Evolutionary conservation across 2,888 invertebrate species (phyloP).

Genomic region (Neria commutata): DNA sequence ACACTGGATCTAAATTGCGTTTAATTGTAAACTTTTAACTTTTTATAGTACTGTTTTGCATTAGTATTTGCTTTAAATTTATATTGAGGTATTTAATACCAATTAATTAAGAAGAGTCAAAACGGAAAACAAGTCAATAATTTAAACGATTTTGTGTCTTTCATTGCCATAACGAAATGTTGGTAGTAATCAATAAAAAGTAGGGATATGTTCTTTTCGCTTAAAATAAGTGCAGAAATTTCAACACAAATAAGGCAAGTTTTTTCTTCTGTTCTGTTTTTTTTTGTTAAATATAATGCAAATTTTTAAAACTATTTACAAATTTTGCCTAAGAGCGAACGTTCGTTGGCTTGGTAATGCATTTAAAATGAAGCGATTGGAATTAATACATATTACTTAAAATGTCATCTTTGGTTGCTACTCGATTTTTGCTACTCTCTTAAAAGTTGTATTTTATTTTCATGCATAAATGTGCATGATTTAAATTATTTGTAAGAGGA

Average conservation of each 20-base stretch:
- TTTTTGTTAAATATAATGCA: background rate
- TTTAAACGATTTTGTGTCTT: too few species aligned
- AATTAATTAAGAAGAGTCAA: too few species aligned
- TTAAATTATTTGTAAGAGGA: too few species aligned
- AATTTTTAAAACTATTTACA: background rate
- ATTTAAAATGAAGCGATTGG: conserved; percentile 1
- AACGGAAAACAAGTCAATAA: too few species aligned
- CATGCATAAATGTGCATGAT: too few species aligned
- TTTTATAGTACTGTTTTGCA: too few species aligned
- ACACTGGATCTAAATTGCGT: too few species aligned
- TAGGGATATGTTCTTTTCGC: background rate
- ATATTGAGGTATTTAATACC: background rate
- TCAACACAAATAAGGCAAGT: conserved; percentile 32
- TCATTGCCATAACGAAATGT: too few species aligned
- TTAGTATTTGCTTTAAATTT: background rate
- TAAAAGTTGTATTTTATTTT: background rate
- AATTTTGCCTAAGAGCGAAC: background rate
- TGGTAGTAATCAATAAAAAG: background rate
- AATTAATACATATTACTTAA: background rate
- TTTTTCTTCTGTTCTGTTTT: conserved; percentile 21
- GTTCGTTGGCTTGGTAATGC: background rate
- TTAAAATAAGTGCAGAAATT: conserved; percentile 18
- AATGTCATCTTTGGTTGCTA: background rate
- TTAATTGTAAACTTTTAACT: too few species aligned
- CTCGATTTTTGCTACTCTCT: background rate